Evolutionary conservation across 2,888 invertebrate genomes (phyloP).

Genomic region (Tortrix viridana): DNA sequence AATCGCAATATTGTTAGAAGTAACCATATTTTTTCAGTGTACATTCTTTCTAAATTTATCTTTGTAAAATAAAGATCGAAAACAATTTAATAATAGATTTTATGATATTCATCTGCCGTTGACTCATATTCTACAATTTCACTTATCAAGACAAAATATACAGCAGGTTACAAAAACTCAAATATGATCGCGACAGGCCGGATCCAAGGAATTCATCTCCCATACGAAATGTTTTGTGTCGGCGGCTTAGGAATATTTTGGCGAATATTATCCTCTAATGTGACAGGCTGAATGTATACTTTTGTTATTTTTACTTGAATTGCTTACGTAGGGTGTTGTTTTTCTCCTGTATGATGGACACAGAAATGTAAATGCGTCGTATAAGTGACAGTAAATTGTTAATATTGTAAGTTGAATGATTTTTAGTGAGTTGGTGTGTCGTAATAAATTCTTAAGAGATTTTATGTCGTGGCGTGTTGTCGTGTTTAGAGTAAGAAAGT

Average conservation of each 20-base stretch:
- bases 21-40: too few relatives aligned
- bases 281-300: slow-evolving; percentile 72
- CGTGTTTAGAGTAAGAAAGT: too few relatives aligned
- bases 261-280: slow-evolving; percentile 71
- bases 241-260: slow-evolving; percentile 67
- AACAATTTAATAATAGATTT: too few relatives aligned
- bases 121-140: slow-evolving; percentile 26
- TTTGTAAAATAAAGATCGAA: too few relatives aligned
- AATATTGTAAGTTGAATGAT: slow-evolving; percentile 2
- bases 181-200: slow-evolving; percentile 54
- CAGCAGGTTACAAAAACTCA: slow-evolving; percentile 50
- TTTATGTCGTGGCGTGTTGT: too few relatives aligned
- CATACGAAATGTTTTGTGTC: slow-evolving; percentile 56
- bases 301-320: slow-evolving; percentile 48
- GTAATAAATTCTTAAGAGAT: neutral
- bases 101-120: neutral
- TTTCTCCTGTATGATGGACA: slow-evolving; percentile 36
- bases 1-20: too few relatives aligned
- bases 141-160: slow-evolving; percentile 47
- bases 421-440: neutral
- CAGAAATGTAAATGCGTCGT: slow-evolving; percentile 4
- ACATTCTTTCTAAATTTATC: too few relatives aligned
- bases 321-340: slow-evolving; percentile 41
- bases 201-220: slow-evolving; percentile 48
- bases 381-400: slow-evolving; percentile 10